phyloP scores from a whole-genome alignment of 2,888 invertebrate genomes.

The Silvanus unidentatus region DNA sequence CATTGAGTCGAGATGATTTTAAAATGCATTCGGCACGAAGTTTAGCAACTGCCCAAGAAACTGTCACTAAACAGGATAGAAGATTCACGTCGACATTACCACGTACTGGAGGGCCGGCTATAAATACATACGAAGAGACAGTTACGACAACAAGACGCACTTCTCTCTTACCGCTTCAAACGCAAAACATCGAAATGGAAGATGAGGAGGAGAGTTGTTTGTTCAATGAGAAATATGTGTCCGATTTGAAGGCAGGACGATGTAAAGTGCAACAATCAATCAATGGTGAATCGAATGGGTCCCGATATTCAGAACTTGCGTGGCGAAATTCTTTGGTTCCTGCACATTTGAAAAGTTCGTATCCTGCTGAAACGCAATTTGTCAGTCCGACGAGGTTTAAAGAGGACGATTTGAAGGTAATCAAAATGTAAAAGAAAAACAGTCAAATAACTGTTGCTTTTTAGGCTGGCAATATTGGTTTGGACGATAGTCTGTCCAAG shows the following conservation, averaged over 20 bases:
- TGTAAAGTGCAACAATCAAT: constrained; percentile 33
- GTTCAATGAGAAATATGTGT: constrained; percentile 74
- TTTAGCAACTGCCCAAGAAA: no score
- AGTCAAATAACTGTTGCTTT: constrained; percentile 12
- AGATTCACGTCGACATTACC: constrained; percentile 25
- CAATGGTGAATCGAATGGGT: constrained; percentile 34
- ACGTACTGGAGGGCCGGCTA: no score
- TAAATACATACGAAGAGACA: constrained; percentile 19
- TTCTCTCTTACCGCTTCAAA: constrained; percentile 17
- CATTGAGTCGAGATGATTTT: not conserved
- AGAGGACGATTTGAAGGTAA: constrained; percentile 65
- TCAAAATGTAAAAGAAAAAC: not conserved
- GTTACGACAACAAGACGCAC: constrained; percentile 23
- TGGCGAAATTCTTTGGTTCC: constrained; percentile 76
- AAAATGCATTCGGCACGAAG: not conserved
- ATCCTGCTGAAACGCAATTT: constrained; percentile 75
- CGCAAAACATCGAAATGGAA: constrained; percentile 62
- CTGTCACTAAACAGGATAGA: no score
- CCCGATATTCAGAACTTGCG: constrained; percentile 63
- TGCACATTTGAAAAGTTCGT: constrained; percentile 80
- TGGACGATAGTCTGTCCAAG: constrained; percentile 43
- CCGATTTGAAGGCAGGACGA: constrained; percentile 58
- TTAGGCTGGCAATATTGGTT: constrained; percentile 37
- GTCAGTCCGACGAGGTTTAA: constrained; percentile 50
- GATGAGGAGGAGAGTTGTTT: constrained; percentile 76